Evolutionary conservation across 2,888 invertebrate species (phyloP).

Genomic region (Diarsia brunnea): DNA sequence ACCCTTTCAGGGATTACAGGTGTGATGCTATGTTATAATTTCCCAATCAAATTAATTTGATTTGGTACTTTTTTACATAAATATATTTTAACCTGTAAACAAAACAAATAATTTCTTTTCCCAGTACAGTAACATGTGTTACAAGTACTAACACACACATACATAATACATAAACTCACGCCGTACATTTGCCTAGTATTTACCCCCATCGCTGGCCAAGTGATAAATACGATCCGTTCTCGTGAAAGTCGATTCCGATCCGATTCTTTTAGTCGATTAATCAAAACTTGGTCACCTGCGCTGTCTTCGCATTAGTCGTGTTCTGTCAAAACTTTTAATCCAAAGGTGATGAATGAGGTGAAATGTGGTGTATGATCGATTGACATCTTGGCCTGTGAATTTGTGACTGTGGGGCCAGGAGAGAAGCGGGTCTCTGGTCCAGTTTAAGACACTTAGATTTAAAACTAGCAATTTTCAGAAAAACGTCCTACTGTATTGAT

Average conservation of each 20-base stretch:
- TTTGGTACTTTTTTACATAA: not conserved
- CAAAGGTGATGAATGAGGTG: too few relatives aligned
- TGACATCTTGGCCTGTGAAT: slow-evolving; percentile 66
- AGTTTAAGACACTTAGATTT: not conserved
- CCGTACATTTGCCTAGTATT: slow-evolving; percentile 26
- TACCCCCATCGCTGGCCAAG: slow-evolving; percentile 43
- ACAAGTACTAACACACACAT: too few relatives aligned
- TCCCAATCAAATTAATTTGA: not conserved
- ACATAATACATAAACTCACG: too few relatives aligned
- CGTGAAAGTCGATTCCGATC: slow-evolving; percentile 67
- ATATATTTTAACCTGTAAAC: not conserved
- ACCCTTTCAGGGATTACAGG: too few relatives aligned
- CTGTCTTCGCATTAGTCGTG: slow-evolving; percentile 69
- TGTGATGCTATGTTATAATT: not conserved
- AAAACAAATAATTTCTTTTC: not conserved
- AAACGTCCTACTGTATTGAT: too few relatives aligned
- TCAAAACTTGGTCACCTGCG: slow-evolving; percentile 78
- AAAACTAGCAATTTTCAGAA: too few relatives aligned
- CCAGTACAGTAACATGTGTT: not conserved
- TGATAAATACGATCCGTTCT: slow-evolving; percentile 48
- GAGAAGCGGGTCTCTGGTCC: slow-evolving; percentile 11
- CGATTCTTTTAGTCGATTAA: slow-evolving; percentile 75
- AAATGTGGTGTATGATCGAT: slow-evolving; percentile 81
- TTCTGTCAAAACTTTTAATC: slow-evolving; percentile 78
- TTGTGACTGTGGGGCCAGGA: slow-evolving; percentile 42